Evolutionary conservation across 30 jellyfish, hydroid and myxozoan species (phyloP).

Genomic region (Aurelia aurita): DNA sequence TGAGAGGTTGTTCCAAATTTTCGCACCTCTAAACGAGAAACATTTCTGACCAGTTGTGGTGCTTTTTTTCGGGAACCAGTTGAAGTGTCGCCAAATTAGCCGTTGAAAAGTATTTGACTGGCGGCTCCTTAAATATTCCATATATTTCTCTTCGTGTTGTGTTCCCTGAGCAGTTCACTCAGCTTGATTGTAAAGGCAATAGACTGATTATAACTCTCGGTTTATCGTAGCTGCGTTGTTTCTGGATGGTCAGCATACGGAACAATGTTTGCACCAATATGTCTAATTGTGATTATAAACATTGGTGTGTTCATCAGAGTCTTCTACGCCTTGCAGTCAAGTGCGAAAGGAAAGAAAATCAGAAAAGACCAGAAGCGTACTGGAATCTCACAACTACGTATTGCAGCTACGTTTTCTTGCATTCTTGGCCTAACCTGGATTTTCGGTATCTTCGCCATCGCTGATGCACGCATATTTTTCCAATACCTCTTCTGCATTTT

Average conservation of each 20-base stretch:
- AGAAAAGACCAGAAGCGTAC: constrained; percentile 49
- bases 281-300: constrained; percentile 30
- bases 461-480: constrained; percentile 49
- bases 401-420: constrained; percentile 50
- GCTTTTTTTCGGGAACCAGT: too few relatives aligned
- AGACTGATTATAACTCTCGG: not conserved
- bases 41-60: too few relatives aligned
- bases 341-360: constrained; percentile 37
- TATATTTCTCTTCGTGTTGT: not conserved
- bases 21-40: too few relatives aligned
- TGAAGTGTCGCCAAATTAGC: too few relatives aligned
- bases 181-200: not conserved
- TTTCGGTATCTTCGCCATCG: constrained; percentile 65
- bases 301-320: constrained; percentile 43
- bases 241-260: constrained; percentile 73
- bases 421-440: constrained; percentile 79
- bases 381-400: constrained; percentile 56
- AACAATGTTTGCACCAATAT: constrained; percentile 59
- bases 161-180: not conserved
- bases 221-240: constrained; percentile 50
- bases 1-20: too few relatives aligned
- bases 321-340: constrained; percentile 30
- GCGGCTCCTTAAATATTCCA: not conserved
- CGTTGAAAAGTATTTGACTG: not conserved
- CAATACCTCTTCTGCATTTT: constrained; percentile 69